Evolutionary conservation across 1,140 invertebrate genomes (phyloP).

Genomic region (Leucophenga varia): DNA sequence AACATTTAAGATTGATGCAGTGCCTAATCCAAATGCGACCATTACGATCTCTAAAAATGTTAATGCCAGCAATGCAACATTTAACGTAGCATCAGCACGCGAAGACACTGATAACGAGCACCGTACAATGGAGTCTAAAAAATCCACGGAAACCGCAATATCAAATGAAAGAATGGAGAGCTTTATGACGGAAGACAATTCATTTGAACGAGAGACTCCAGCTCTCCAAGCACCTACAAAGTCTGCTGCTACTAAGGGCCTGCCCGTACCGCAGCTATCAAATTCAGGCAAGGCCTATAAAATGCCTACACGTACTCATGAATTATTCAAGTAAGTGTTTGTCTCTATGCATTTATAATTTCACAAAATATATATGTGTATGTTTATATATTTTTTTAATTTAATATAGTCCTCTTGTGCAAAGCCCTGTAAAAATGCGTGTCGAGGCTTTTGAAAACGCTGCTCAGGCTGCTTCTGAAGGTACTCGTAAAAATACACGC

Average conservation of each 20-base stretch:
- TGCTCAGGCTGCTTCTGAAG: conserved; percentile 20
- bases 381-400: neutral
- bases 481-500: neutral
- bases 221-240: conserved; percentile 3
- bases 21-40: conserved; percentile 14
- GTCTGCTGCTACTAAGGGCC: neutral
- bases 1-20: conserved; percentile 4
- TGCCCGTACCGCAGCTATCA: conserved; percentile 7
- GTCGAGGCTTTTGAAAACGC: conserved; percentile 65
- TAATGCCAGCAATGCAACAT: conserved; percentile 25
- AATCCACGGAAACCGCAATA: conserved; percentile 32
- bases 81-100: conserved; percentile 9
- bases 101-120: conserved; percentile 16
- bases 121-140: neutral
- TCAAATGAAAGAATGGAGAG: conserved; percentile 24
- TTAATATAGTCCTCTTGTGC: conserved; percentile 61
- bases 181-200: conserved; percentile 48
- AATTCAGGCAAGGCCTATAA: conserved; percentile 30
- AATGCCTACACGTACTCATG: conserved; percentile 39
- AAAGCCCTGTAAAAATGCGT: conserved; percentile 64
- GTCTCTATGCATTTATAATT: neutral
- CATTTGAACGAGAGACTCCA: conserved; percentile 18
- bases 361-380: neutral
- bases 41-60: conserved; percentile 11
- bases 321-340: conserved; percentile 48